Percentiles rank a stretch among this genome's conserved stretches.
Conservation (phyloP, 37 sponge, comb jelly and placozoan species). For the Amphimedon queenslandica region DNA sequence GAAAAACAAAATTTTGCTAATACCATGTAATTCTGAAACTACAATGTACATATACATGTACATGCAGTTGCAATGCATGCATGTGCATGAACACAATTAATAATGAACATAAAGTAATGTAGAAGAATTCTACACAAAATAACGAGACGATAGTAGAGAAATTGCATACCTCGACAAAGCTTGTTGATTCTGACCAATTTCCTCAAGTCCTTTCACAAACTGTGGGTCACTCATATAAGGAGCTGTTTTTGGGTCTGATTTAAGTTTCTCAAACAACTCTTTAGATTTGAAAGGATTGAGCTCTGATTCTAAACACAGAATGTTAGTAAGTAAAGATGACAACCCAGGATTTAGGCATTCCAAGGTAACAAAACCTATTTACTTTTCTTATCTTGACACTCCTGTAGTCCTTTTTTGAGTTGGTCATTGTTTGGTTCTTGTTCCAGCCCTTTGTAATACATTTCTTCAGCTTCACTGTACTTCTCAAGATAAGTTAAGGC, state of each 20-base stretch:
- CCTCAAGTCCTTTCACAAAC: constrained; percentile 40
- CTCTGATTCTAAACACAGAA: constrained; percentile 7
- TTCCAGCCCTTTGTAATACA: constrained; percentile 52
- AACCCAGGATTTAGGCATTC: too few relatives aligned
- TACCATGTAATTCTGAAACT: too few relatives aligned
- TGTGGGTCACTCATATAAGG: constrained; percentile 51
- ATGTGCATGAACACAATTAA: too few relatives aligned
- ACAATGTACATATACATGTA: too few relatives aligned
- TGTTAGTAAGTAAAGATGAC: not conserved
- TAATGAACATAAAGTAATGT: too few relatives aligned
- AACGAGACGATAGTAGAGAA: not conserved
- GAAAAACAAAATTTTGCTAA: too few relatives aligned
- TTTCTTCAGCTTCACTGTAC: constrained; percentile 40
- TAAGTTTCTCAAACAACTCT: constrained; percentile 28
- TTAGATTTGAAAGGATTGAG: constrained; percentile 66
- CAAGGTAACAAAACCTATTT: not conserved
- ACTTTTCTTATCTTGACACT: constrained; percentile 21
- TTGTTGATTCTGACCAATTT: constrained; percentile 21
- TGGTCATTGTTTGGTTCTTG: constrained; percentile 54
- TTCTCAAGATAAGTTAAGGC: constrained; percentile 42
- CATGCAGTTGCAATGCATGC: too few relatives aligned
- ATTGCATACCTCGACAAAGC: constrained; percentile 10
- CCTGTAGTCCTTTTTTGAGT: constrained; percentile 49
- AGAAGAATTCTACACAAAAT: too few relatives aligned
- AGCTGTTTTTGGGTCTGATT: constrained; percentile 37